phyloP scores from a whole-genome alignment of 2,113 vertebrate species.

The Microcebus murinus region DNA sequence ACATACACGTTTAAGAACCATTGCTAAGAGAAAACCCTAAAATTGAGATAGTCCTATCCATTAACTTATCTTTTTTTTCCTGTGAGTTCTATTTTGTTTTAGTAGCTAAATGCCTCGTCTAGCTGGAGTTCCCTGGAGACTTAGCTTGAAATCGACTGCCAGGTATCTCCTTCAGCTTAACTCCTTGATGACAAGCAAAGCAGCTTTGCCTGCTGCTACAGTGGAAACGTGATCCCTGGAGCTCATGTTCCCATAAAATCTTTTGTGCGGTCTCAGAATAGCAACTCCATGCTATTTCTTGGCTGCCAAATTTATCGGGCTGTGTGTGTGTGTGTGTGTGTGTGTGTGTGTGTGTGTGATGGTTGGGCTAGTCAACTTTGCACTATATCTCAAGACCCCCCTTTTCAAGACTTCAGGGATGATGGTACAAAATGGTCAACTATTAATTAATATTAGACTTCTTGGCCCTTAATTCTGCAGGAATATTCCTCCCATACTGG shows the following conservation, averaged over 20 bases:
- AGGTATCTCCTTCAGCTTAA: not conserved
- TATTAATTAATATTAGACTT: not conserved
- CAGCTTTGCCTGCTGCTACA: not conserved
- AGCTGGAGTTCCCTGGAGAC: not conserved
- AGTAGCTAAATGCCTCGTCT: not conserved
- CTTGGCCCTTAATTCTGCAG: not conserved
- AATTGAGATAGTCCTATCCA: not conserved
- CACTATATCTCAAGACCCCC: not conserved
- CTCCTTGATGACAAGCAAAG: not conserved
- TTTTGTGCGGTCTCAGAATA: not conserved
- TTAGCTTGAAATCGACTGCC: not conserved
- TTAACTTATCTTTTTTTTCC: not conserved
- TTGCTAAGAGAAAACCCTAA: not conserved
- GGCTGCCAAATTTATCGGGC: not conserved
- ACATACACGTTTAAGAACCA: not conserved
- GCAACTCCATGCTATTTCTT: not conserved
- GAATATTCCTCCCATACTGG: not conserved
- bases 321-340: not conserved
- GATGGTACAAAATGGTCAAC: not conserved
- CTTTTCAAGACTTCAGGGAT: not conserved
- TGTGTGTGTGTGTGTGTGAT: not conserved
- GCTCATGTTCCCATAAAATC: not conserved
- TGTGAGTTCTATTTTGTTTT: not conserved
- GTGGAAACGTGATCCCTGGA: not conserved
- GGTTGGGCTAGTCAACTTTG: not conserved